Evolutionary conservation across 2,888 invertebrate species (phyloP).

Genomic region (Cyclophora punctaria): DNA sequence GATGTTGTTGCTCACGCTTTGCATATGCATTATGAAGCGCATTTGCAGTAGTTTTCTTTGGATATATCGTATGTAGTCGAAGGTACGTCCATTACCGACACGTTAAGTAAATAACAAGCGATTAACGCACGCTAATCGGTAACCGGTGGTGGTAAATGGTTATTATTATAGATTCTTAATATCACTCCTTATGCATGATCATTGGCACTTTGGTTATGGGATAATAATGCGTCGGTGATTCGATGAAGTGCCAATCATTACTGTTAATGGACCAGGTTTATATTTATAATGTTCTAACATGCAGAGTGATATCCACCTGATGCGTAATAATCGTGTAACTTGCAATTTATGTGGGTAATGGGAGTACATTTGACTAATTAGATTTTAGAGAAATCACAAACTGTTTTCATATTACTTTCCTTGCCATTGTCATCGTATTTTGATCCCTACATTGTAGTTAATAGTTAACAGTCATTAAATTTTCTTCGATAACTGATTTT

Average conservation of each 20-base stretch:
- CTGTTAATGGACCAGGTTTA: slow-evolving; percentile 3
- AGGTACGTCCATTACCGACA: slow-evolving; percentile 74
- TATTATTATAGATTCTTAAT: slow-evolving; percentile 18
- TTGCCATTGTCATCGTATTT: slow-evolving; percentile 7
- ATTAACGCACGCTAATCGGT: slow-evolving; percentile 49
- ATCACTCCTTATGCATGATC: slow-evolving; percentile 21
- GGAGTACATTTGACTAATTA: slow-evolving; percentile 64
- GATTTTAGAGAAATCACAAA: slow-evolving; percentile 9
- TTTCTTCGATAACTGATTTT: slow-evolving; percentile 7
- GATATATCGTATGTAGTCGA: slow-evolving; percentile 76
- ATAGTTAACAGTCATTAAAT: slow-evolving; percentile 7
- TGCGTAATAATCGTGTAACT: slow-evolving; percentile 14
- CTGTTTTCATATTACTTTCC: slow-evolving; percentile 2
- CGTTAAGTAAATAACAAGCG: slow-evolving; percentile 54
- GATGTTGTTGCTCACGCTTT: slow-evolving; percentile 77
- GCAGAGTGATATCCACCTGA: slow-evolving; percentile 11
- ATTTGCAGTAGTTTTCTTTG: slow-evolving; percentile 77
- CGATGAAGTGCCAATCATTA: slow-evolving; percentile 5
- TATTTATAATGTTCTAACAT: slow-evolving; percentile 18
- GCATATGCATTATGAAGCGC: slow-evolving; percentile 77
- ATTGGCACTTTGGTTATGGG: slow-evolving; percentile 10
- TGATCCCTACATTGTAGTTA: slow-evolving; percentile 1
- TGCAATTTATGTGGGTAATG: slow-evolving; percentile 46
- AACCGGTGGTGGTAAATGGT: slow-evolving; percentile 50
- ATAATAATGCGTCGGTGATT: slow-evolving; percentile 1